phyloP scores from a whole-genome alignment of 2,113 vertebrate species.

The Synodontis membranacea region DNA sequence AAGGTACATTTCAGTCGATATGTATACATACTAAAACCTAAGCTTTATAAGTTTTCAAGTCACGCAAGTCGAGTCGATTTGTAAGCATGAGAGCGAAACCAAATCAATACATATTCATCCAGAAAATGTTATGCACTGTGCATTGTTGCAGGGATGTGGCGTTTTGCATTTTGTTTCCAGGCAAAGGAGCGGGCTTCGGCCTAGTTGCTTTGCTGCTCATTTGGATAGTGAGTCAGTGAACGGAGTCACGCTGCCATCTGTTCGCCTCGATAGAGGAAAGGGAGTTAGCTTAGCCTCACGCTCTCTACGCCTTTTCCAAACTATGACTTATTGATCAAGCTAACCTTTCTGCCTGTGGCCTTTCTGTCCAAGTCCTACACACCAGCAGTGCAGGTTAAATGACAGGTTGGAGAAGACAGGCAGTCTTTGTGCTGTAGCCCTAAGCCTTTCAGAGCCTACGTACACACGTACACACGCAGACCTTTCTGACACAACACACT shows the following conservation, averaged over 20 bases:
- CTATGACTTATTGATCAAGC: slow-evolving; percentile 69
- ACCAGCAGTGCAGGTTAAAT: slow-evolving; percentile 71
- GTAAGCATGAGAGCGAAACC: neutral
- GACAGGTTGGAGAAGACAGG: slow-evolving; percentile 69
- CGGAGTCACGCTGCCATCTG: slow-evolving; percentile 68
- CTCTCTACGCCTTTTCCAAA: slow-evolving; percentile 58
- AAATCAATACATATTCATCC: neutral
- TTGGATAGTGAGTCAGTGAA: slow-evolving; percentile 69
- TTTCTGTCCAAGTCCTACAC: slow-evolving; percentile 59
- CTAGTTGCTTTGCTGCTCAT: slow-evolving; percentile 69
- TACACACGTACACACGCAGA: slow-evolving; percentile 29
- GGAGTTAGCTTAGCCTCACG: slow-evolving; percentile 10
- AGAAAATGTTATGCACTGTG: neutral
- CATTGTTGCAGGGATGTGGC: slow-evolving; percentile 28
- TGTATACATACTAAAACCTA: neutral
- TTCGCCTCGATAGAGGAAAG: slow-evolving; percentile 69
- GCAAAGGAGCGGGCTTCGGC: slow-evolving; percentile 54
- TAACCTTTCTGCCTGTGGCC: slow-evolving; percentile 66
- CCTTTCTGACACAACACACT: slow-evolving; percentile 29
- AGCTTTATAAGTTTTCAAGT: neutral
- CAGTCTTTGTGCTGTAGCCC: slow-evolving; percentile 66
- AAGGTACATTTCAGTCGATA: neutral
- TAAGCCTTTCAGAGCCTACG: slow-evolving; percentile 68
- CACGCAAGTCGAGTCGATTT: neutral
- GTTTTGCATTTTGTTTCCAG: slow-evolving; percentile 50